These are phyloP conservation scores for Uropsilus gracilis DNA, from an alignment of 2,113 vertebrate genomes.

Conservation along the genomic window DNA sequence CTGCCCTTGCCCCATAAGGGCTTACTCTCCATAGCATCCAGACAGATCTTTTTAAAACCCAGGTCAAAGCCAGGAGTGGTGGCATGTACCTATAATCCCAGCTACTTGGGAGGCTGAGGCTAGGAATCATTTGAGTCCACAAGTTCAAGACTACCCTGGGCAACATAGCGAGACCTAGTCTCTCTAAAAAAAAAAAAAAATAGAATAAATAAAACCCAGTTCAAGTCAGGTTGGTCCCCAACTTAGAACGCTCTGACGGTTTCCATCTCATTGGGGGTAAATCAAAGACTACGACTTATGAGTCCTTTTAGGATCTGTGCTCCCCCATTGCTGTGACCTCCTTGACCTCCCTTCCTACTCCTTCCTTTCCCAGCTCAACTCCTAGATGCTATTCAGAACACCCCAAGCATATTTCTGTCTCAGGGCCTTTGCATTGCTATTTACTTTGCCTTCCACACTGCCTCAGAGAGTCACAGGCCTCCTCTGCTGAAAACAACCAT, in stretches of 20 bases:
- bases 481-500: neutral
- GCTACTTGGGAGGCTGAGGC: no score
- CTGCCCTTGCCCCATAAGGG: rapidly evolving
- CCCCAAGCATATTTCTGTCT: neutral
- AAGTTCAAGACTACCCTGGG: no score
- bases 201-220: neutral
- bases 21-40: neutral
- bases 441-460: neutral
- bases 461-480: neutral
- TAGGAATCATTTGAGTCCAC: no score
- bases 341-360: neutral
- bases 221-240: neutral
- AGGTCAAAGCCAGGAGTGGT: no score
- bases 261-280: neutral
- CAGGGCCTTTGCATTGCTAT: neutral
- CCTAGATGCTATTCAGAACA: neutral
- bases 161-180: no score
- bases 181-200: neutral
- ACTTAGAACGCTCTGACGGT: neutral
- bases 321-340: neutral
- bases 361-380: neutral
- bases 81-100: no score
- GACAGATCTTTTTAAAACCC: neutral
- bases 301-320: neutral
- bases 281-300: neutral